Percentiles rank a stretch among this genome's conserved stretches.
phyloP scores from a whole-genome alignment of 2,113 vertebrate genomes.

The Paraplagusia blochii region DNA sequence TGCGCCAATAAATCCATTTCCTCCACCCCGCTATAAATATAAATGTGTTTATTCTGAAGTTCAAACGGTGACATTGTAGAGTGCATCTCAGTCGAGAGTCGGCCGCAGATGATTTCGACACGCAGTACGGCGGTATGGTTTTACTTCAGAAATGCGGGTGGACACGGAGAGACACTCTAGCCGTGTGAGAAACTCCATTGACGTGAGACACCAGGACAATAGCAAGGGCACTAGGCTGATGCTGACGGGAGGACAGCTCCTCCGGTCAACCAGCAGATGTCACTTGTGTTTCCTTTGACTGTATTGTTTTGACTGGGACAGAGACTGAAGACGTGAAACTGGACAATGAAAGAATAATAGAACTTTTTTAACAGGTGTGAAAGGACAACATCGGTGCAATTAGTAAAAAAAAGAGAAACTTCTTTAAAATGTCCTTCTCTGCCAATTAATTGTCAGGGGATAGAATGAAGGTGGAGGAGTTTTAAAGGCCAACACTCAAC shows the following conservation, averaged over 20 bases:
- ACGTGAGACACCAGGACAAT: slow-evolving; percentile 42
- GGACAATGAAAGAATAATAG: not conserved
- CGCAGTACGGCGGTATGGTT: slow-evolving; percentile 40
- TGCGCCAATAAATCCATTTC: slow-evolving; percentile 56
- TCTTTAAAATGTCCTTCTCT: not conserved
- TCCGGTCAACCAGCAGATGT: slow-evolving; percentile 71
- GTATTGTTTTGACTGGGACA: slow-evolving; percentile 1
- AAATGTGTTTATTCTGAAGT: slow-evolving; percentile 57
- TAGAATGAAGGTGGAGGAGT: too few species aligned
- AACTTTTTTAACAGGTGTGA: not conserved
- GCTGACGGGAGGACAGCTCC: slow-evolving; percentile 22
- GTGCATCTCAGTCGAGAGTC: slow-evolving; percentile 31
- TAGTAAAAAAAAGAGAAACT: not conserved
- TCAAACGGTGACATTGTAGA: slow-evolving; percentile 38
- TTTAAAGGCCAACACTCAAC: too few species aligned
- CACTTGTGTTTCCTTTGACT: slow-evolving; percentile 59
- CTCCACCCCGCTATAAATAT: slow-evolving; percentile 44
- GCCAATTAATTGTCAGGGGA: too few species aligned
- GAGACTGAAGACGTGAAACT: slow-evolving; percentile 1
- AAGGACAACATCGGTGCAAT: not conserved
- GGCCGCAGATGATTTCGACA: slow-evolving; percentile 54
- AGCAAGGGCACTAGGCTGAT: not conserved
- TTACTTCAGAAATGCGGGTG: slow-evolving; percentile 33
- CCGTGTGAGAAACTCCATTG: slow-evolving; percentile 54
- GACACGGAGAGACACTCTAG: slow-evolving; percentile 45